phyloP scores from a whole-genome alignment of 2,797 vertebrate species.

The Harpagifer antarcticus region DNA sequence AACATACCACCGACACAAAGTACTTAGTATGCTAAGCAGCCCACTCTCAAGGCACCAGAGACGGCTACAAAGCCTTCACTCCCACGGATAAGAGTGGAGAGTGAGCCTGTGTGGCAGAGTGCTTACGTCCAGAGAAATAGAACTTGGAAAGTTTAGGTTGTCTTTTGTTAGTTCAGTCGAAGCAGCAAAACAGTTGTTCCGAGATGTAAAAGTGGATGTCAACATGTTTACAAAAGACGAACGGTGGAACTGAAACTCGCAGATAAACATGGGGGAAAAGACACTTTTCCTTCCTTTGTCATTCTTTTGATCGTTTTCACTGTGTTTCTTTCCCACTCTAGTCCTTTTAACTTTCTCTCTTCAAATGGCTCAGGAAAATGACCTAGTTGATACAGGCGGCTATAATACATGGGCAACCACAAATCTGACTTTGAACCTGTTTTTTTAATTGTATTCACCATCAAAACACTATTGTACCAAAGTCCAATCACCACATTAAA shows the following conservation, averaged over 20 bases:
- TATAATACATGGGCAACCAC: conserved; percentile 53
- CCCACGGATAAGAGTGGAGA: conserved; percentile 53
- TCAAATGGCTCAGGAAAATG: background rate
- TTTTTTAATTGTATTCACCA: conserved; percentile 56
- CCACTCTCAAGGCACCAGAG: conserved; percentile 65
- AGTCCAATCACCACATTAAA: conserved; percentile 24
- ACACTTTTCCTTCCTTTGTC: conserved; percentile 19
- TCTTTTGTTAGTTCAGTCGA: conserved; percentile 30
- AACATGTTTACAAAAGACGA: conserved; percentile 35
- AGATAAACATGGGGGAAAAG: background rate
- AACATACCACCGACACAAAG: conserved; percentile 70
- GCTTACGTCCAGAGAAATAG: conserved; percentile 58
- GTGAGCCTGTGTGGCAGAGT: conserved; percentile 38
- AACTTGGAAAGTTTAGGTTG: conserved; percentile 39
- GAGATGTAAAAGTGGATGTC: conserved; percentile 22
- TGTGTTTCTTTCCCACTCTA: background rate
- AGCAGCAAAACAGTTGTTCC: conserved; percentile 11
- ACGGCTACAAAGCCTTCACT: conserved; percentile 58
- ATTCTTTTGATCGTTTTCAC: conserved; percentile 18
- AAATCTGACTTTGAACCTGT: conserved; percentile 43
- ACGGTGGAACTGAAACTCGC: conserved; percentile 19
- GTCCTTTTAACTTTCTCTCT: conserved; percentile 10
- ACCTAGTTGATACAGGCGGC: conserved; percentile 43
- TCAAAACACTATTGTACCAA: conserved; percentile 57
- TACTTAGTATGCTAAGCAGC: conserved; percentile 60